Percentiles rank a stretch among this genome's conserved stretches.
Evolutionary conservation across 2,888 invertebrate species (phyloP).

Genomic region (Seira sanloemensis): DNA sequence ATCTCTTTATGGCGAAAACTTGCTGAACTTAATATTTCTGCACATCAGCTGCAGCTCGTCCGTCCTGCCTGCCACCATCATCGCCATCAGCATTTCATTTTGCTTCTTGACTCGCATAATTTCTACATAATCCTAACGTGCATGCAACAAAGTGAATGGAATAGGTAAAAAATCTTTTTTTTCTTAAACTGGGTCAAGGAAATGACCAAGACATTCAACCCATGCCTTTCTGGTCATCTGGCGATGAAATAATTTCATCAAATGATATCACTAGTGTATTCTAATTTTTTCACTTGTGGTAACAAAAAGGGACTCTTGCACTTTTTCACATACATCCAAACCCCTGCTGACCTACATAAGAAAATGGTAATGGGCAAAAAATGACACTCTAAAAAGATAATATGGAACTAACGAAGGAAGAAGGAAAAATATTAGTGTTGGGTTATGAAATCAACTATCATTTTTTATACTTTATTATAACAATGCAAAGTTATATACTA

Average conservation of each 20-base stretch:
- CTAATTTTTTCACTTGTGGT: conserved; percentile 11
- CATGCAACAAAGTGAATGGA: conserved; percentile 55
- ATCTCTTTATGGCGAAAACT: conserved; percentile 5
- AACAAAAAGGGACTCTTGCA: conserved; percentile 30
- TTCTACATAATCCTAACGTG: background rate
- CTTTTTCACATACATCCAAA: conserved; percentile 33
- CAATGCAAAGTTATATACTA: too few species aligned
- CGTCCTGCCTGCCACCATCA: background rate
- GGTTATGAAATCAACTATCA: conserved; percentile 5
- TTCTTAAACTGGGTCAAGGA: conserved; percentile 66
- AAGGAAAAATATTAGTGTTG: background rate
- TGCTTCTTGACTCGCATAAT: background rate
- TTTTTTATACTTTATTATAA: too few species aligned
- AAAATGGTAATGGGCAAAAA: background rate
- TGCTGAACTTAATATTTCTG: background rate
- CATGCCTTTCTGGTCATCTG: conserved; percentile 65
- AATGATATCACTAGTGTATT: conserved; percentile 29
- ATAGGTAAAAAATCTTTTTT: conserved; percentile 42
- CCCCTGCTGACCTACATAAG: conserved; percentile 50
- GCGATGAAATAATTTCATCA: conserved; percentile 59
- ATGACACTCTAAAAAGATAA: background rate
- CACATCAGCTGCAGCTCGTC: conserved; percentile 24
- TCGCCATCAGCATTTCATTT: background rate
- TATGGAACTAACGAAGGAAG: background rate
- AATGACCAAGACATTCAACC: conserved; percentile 68